Percentiles rank a stretch among this genome's conserved stretches.
Conservation (phyloP, 2,113 vertebrate species). For the Ancistrus triradiatus region DNA sequence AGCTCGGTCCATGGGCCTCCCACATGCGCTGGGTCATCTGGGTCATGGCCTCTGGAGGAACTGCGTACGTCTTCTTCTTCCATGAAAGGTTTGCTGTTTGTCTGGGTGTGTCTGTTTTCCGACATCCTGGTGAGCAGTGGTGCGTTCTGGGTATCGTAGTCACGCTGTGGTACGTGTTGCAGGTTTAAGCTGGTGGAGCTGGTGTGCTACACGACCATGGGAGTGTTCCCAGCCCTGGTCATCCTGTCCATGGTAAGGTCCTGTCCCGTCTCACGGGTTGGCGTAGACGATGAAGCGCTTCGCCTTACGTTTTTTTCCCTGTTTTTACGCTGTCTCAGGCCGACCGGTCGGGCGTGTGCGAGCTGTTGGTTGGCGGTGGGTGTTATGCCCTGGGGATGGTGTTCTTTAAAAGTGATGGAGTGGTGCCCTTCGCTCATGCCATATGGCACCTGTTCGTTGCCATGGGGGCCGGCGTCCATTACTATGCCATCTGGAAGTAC, state of each 20-base stretch:
- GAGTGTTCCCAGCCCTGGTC: conserved; percentile 81
- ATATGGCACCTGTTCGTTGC: conserved; percentile 96
- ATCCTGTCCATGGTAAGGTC: conserved; percentile 87
- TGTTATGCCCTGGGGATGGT: conserved; percentile 83
- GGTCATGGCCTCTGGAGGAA: conserved; percentile 45
- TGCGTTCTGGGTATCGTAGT: no score
- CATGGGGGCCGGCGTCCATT: conserved; percentile 80
- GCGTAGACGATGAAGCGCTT: not conserved
- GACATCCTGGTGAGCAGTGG: no score
- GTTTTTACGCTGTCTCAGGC: conserved; percentile 63
- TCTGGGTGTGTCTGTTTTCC: not conserved
- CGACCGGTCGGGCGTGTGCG: conserved; percentile 81
- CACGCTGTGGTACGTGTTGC: no score
- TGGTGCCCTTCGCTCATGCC: conserved; percentile 90
- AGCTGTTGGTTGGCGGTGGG: conserved; percentile 77
- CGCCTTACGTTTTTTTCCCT: no score
- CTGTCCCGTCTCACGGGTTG: not conserved
- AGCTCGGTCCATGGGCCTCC: conserved; percentile 35
- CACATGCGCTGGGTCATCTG: conserved; percentile 46
- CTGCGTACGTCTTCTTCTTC: conserved; percentile 31
- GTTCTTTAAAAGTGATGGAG: conserved; percentile 92
- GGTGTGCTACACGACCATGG: conserved; percentile 83
- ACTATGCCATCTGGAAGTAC: conserved; percentile 93
- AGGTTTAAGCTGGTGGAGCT: conserved; percentile 91
- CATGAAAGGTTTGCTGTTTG: conserved; percentile 21